phyloP scores from a whole-genome alignment of 92 coral and sea anemone species.

The Phenganax stokvisi region DNA sequence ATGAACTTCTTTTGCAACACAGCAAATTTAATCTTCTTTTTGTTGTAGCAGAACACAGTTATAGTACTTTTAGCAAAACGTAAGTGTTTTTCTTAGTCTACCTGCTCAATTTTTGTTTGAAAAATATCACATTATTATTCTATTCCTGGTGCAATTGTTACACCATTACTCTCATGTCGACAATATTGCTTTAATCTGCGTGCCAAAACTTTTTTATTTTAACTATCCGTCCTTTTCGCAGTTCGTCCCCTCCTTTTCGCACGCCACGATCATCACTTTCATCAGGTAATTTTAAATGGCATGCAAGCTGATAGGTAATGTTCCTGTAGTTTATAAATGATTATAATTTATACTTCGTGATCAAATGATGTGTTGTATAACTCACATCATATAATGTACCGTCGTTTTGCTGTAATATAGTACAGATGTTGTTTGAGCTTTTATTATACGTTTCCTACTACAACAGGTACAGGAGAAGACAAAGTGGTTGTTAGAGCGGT shows the following conservation, averaged over 20 bases:
- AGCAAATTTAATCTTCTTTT: neutral
- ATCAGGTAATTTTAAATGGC: no score
- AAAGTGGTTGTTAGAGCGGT: constrained; percentile 24
- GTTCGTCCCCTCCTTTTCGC: no score
- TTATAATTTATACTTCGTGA: no score
- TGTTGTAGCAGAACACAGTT: neutral
- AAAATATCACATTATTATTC: constrained; percentile 1
- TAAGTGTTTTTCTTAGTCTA: neutral
- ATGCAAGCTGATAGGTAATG: no score
- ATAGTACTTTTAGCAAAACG: neutral
- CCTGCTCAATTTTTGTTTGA: neutral
- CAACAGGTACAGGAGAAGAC: constrained; percentile 19
- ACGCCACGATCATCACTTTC: no score
- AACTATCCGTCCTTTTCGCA: no score
- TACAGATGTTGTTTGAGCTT: neutral
- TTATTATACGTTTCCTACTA: neutral
- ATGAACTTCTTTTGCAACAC: neutral
- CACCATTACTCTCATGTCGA: neutral
- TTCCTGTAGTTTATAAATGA: no score
- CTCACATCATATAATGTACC: no score
- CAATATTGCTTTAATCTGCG: neutral
- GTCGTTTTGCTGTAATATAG: neutral
- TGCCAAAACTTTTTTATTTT: no score
- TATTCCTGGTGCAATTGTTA: neutral
- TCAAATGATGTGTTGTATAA: no score